These are phyloP conservation scores for Halocynthia aurantium DNA, from an alignment of 23 tunicate species.

Conservation along the genomic window DNA sequence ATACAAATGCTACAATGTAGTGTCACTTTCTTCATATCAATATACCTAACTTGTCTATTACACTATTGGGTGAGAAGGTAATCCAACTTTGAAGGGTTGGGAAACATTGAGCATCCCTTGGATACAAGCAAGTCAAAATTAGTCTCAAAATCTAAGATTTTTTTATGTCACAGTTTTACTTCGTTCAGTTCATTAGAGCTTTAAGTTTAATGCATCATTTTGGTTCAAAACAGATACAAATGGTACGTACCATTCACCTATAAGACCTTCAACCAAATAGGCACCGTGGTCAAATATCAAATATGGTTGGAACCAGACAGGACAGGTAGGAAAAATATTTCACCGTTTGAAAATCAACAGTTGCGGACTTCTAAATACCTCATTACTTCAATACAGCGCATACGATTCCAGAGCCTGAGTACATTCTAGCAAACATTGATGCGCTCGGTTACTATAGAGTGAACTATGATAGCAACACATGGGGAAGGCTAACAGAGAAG, in stretches of 20 bases:
- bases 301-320: slow-evolving; percentile 4
- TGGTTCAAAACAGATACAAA: slow-evolving; percentile 26
- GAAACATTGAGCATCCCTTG: too few species aligned
- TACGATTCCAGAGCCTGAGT: slow-evolving; percentile 4
- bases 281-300: neutral
- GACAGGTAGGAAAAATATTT: neutral
- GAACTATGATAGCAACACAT: slow-evolving; percentile 25
- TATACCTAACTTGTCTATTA: too few species aligned
- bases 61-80: too few species aligned
- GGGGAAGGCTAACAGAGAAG: slow-evolving; percentile 12
- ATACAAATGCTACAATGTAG: neutral
- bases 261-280: slow-evolving; percentile 18
- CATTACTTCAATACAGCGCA: neutral
- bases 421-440: slow-evolving; percentile 29
- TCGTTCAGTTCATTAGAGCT: too few species aligned
- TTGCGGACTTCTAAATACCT: neutral
- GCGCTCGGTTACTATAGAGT: slow-evolving; percentile 39
- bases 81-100: too few species aligned
- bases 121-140: too few species aligned
- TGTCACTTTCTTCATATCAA: too few species aligned
- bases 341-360: too few species aligned
- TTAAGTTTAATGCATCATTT: neutral
- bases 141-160: too few species aligned
- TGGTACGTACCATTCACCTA: slow-evolving; percentile 71
- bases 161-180: too few species aligned